These are phyloP conservation scores for Drosophila yooni DNA, from an alignment of 2,888 invertebrate genomes.

Conservation along the genomic window DNA sequence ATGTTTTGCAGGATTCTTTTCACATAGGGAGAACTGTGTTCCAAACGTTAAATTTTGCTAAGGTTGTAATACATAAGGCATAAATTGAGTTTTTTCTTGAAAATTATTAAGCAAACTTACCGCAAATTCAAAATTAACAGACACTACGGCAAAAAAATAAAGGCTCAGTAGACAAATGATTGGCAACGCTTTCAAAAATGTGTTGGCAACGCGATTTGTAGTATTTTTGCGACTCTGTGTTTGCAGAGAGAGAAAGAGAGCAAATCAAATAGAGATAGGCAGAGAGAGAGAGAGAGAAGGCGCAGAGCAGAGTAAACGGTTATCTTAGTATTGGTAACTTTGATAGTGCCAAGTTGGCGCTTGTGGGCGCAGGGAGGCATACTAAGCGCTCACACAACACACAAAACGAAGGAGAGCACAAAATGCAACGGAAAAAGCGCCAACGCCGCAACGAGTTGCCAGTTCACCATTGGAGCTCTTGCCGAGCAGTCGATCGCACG, in stretches of 20 bases:
- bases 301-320: slow-evolving; percentile 15
- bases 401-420: slow-evolving; percentile 50
- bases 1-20: slow-evolving; percentile 2
- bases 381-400: slow-evolving; percentile 22
- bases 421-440: slow-evolving; percentile 64
- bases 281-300: not conserved
- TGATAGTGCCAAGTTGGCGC: slow-evolving; percentile 30
- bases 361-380: slow-evolving; percentile 2
- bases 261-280: not conserved
- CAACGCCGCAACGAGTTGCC: slow-evolving; percentile 58
- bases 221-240: slow-evolving; percentile 30
- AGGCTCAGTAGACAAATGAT: not conserved
- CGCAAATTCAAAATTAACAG: slow-evolving; percentile 26
- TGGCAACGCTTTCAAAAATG: slow-evolving; percentile 24
- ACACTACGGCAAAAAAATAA: not conserved
- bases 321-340: slow-evolving; percentile 35
- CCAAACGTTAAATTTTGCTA: not conserved
- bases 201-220: slow-evolving; percentile 33
- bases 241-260: not conserved
- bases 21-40: not conserved
- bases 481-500: slow-evolving; percentile 40
- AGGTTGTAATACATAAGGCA: not conserved
- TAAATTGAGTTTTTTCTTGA: not conserved
- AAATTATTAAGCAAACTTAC: not conserved
- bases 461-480: slow-evolving; percentile 61